Evolutionary conservation across 1,140 invertebrate species (phyloP).

Genomic region (Teleogryllus occipitalis): DNA sequence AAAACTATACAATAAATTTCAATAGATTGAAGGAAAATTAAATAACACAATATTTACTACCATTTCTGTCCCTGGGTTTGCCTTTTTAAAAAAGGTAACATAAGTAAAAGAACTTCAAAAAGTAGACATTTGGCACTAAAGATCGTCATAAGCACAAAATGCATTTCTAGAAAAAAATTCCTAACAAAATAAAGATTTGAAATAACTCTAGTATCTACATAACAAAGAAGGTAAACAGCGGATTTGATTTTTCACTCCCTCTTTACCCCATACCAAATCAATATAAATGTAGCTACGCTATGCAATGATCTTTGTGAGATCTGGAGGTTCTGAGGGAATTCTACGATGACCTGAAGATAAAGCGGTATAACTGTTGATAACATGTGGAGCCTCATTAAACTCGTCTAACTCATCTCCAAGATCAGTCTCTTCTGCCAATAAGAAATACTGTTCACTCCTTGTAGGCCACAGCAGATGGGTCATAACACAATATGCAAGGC

Average conservation of each 20-base stretch:
- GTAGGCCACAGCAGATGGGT: constrained; percentile 90
- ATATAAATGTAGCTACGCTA: background rate
- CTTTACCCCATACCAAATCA: background rate
- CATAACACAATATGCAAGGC: constrained; percentile 88
- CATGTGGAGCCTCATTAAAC: constrained; percentile 86
- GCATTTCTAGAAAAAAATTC: no score
- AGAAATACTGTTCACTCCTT: constrained; percentile 79
- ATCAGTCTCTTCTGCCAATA: constrained; percentile 62
- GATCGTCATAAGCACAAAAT: no score
- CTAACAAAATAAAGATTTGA: no score
- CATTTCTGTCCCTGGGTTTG: no score
- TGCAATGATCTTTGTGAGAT: constrained; percentile 19
- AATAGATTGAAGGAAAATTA: no score
- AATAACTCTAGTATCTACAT: no score
- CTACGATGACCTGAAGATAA: constrained; percentile 6
- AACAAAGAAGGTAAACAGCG: no score
- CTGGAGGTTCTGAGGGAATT: constrained; percentile 18
- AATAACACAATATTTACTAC: no score
- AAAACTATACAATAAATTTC: no score
- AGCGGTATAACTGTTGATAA: constrained; percentile 47
- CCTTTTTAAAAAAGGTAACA: no score
- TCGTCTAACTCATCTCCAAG: constrained; percentile 77
- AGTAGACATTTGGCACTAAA: no score
- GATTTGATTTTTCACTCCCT: background rate
- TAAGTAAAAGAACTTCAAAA: no score